Conservation (phyloP, 2,113 vertebrate genomes). For the Microcebus tavaratra region DNA sequence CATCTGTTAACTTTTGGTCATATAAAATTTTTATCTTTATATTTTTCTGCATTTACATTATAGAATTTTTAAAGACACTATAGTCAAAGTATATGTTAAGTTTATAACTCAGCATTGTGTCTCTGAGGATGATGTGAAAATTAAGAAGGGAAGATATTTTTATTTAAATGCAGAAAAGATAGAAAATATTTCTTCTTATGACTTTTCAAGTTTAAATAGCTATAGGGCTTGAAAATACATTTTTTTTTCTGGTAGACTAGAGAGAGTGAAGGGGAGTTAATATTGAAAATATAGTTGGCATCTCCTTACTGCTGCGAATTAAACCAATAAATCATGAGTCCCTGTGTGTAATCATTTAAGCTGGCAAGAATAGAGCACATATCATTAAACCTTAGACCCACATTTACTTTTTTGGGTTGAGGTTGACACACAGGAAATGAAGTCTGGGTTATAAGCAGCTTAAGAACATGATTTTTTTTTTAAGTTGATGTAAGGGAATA, state of each 20-base stretch:
- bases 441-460: background rate
- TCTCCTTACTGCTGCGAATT: constrained; percentile 12
- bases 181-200: background rate
- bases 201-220: constrained; percentile 11
- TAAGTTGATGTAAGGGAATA: constrained; percentile 29
- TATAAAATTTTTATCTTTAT: constrained; percentile 20
- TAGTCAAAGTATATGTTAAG: background rate
- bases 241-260: background rate
- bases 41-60: background rate
- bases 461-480: background rate
- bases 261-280: constrained; percentile 25
- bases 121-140: background rate
- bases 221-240: background rate
- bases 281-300: constrained; percentile 37
- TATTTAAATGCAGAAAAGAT: background rate
- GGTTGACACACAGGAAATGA: constrained; percentile 55
- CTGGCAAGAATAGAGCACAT: background rate
- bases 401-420: constrained; percentile 24
- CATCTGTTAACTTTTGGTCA: background rate
- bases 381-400: constrained; percentile 4
- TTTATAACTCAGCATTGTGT: background rate
- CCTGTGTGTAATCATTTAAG: constrained; percentile 6
- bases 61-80: background rate
- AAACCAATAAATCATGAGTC: constrained; percentile 33
- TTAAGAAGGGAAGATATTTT: background rate